A percentile compares a stretch with the other conserved stretches of the same genome.
Conservation (phyloP, 2,888 invertebrate genomes). For the Formica aserva region DNA sequence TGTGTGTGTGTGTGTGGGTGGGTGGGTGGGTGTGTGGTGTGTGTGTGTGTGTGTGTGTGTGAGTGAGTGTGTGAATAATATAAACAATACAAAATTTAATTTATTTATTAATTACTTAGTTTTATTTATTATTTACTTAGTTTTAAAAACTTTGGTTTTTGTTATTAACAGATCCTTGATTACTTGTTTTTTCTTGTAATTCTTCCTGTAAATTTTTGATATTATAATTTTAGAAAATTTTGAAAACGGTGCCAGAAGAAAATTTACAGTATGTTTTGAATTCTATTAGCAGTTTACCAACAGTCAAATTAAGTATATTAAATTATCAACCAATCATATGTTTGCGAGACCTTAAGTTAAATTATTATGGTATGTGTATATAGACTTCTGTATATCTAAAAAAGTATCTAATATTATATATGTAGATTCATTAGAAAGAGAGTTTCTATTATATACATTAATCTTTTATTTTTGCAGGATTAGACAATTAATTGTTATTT, state of each 20-base stretch:
- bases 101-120: background rate
- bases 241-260: constrained; percentile 85
- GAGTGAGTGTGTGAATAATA: too few species aligned
- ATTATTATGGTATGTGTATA: constrained; percentile 88
- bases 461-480: background rate
- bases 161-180: background rate
- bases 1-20: too few species aligned
- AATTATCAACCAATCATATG: constrained; percentile 90
- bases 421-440: background rate
- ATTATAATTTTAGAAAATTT: constrained; percentile 83
- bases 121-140: background rate
- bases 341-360: constrained; percentile 90
- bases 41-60: too few species aligned
- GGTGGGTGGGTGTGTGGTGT: too few species aligned
- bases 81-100: background rate
- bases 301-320: constrained; percentile 88
- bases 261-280: constrained; percentile 70
- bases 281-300: constrained; percentile 73
- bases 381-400: background rate
- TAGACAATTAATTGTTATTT: background rate
- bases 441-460: background rate
- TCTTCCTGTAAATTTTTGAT: background rate
- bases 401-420: background rate
- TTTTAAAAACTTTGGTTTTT: background rate
- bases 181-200: background rate